Evolutionary conservation across 2,797 vertebrate species (phyloP).

Genomic region (Hippoglossus hippoglossus): DNA sequence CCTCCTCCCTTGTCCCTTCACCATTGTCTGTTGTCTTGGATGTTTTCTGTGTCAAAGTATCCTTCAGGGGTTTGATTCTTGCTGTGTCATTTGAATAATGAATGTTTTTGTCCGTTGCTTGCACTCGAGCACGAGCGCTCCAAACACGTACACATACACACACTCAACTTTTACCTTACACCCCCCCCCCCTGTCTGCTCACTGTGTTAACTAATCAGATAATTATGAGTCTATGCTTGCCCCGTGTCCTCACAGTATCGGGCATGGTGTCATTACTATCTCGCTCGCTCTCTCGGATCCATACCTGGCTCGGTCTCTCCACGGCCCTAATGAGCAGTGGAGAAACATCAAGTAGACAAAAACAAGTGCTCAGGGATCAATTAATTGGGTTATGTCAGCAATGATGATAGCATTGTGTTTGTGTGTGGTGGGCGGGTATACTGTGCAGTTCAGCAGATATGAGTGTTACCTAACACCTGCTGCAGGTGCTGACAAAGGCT

Average conservation of each 20-base stretch:
- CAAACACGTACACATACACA: background rate
- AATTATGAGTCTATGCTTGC: slow-evolving; percentile 39
- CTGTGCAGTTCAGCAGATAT: slow-evolving; percentile 25
- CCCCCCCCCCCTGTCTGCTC: background rate
- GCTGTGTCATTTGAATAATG: slow-evolving; percentile 57
- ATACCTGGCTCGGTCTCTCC: slow-evolving; percentile 13
- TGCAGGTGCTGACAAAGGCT: slow-evolving; percentile 21
- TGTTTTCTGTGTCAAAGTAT: slow-evolving; percentile 58
- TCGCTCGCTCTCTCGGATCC: slow-evolving; percentile 33
- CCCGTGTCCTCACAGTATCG: slow-evolving; percentile 30
- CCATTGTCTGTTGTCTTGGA: background rate
- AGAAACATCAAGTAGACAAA: slow-evolving; percentile 62
- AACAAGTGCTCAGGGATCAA: slow-evolving; percentile 73
- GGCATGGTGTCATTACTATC: slow-evolving; percentile 52
- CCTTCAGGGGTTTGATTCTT: slow-evolving; percentile 60
- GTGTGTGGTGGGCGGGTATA: slow-evolving; percentile 8
- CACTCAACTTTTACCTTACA: background rate
- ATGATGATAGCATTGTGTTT: slow-evolving; percentile 35
- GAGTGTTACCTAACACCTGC: slow-evolving; percentile 22
- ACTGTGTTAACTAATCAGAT: slow-evolving; percentile 52
- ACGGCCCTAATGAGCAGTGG: slow-evolving; percentile 61
- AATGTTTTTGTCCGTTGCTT: slow-evolving; percentile 32
- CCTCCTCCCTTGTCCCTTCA: too few relatives aligned
- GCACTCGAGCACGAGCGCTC: too few relatives aligned
- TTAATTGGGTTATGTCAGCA: slow-evolving; percentile 63